Evolutionary conservation across 53 echinoderm and acorn worm genomes (phyloP).

Genomic region (Pentamera pediparva): DNA sequence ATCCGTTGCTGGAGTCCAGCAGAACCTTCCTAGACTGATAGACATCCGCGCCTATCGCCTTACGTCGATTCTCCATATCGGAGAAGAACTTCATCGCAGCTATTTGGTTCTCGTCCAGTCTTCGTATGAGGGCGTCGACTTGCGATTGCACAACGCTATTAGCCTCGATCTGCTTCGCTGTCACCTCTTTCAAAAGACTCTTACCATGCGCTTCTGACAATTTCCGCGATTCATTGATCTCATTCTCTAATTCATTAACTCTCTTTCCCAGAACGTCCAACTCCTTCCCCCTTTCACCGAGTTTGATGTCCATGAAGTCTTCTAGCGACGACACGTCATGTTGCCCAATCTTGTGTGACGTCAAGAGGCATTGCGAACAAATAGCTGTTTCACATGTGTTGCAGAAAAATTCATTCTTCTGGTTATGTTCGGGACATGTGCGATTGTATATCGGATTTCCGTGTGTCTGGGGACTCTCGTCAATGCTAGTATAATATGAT

Average conservation of each 20-base stretch:
- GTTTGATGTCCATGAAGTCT: neutral
- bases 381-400: neutral
- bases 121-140: neutral
- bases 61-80: too few relatives aligned
- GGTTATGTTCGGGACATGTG: neutral
- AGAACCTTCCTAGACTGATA: too few relatives aligned
- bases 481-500: neutral
- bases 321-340: neutral
- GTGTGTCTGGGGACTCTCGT: neutral
- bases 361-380: conserved; percentile 5
- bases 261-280: neutral
- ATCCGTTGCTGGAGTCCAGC: neutral
- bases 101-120: too few relatives aligned
- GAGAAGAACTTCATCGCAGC: too few relatives aligned
- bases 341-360: neutral
- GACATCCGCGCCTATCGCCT: too few relatives aligned
- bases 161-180: neutral
- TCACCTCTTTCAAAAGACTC: neutral
- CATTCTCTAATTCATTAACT: neutral
- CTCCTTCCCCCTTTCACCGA: neutral
- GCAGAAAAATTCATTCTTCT: conserved; percentile 12
- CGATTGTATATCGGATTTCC: neutral
- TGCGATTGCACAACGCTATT: neutral
- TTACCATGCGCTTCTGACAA: neutral
- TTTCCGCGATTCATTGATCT: neutral